Conservation (phyloP, 2,113 vertebrate genomes). For the Notiomystis cincta region DNA sequence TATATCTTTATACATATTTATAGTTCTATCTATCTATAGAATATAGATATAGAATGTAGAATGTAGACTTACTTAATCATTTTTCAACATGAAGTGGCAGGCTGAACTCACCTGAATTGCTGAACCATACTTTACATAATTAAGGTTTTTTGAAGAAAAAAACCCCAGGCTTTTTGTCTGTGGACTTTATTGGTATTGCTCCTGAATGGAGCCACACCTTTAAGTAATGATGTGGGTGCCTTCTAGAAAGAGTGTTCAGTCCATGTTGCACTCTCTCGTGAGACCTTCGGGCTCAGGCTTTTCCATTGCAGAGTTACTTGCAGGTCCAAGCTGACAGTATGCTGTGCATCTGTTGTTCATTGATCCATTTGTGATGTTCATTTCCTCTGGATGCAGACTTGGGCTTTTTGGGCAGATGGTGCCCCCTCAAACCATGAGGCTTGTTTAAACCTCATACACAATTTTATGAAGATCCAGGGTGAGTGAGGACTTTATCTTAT, state of each 20-base stretch:
- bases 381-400: neutral
- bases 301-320: neutral
- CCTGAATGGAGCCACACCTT: neutral
- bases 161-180: neutral
- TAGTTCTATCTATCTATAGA: too few species aligned
- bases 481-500: too few species aligned
- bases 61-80: neutral
- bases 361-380: neutral
- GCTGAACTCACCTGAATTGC: neutral
- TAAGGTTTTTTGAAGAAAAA: neutral
- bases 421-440: neutral
- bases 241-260: neutral
- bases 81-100: neutral
- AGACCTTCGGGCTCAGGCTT: neutral
- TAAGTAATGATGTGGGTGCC: neutral
- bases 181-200: neutral
- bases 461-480: neutral
- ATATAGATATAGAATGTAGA: too few species aligned
- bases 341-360: neutral
- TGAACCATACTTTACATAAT: neutral
- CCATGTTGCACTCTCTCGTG: neutral
- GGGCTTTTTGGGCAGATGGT: neutral
- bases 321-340: neutral
- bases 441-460: neutral
- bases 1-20: neutral